A percentile compares a stretch with the other conserved stretches of the same genome.
phyloP scores from a whole-genome alignment of 2,113 vertebrate species.

The Tiliqua scincoides region DNA sequence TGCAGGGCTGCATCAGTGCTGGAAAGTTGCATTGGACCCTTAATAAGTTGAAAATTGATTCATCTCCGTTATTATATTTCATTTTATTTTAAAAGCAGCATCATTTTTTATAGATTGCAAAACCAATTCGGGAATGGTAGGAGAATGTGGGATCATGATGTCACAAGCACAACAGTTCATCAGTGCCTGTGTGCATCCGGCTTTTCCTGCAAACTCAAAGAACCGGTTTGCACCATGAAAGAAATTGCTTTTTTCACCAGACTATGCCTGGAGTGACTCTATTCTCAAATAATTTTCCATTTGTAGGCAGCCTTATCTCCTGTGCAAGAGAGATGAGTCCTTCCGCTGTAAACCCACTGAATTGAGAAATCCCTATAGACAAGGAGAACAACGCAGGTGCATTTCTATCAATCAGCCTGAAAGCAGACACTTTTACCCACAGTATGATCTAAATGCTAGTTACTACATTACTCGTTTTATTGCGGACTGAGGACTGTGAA shows the following conservation, averaged over 20 bases:
- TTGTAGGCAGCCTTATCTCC: background rate
- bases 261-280: background rate
- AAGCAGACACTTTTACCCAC: background rate
- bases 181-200: too few species aligned
- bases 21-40: too few species aligned
- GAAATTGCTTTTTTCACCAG: background rate
- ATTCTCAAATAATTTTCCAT: background rate
- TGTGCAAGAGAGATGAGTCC: background rate
- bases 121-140: too few species aligned
- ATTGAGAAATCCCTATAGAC: background rate
- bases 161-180: too few species aligned
- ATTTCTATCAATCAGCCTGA: background rate
- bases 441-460: background rate
- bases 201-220: too few species aligned
- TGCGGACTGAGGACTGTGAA: background rate
- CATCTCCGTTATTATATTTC: too few species aligned
- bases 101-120: too few species aligned
- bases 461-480: background rate
- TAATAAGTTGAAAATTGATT: too few species aligned
- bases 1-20: too few species aligned
- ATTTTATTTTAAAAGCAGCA: too few species aligned
- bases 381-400: background rate
- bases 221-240: too few species aligned
- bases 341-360: background rate
- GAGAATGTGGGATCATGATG: too few species aligned